Conservation (phyloP, 53 echinoderm and acorn worm genomes). For the Hippasteria phrygiana region DNA sequence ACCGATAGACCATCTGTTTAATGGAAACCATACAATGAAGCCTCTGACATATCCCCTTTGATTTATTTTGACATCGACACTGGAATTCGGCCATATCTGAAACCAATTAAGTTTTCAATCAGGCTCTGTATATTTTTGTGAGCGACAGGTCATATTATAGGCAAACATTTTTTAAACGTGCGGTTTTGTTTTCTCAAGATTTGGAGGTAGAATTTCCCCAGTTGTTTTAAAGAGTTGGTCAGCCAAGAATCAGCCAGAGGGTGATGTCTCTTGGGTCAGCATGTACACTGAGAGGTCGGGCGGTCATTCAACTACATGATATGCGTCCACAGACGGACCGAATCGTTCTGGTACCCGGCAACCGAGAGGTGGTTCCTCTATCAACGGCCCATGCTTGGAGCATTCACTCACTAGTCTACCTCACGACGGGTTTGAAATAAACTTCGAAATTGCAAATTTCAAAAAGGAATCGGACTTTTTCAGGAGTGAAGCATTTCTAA, state of each 20-base stretch:
- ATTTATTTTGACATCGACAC: constrained; percentile 29
- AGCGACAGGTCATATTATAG: constrained; percentile 14
- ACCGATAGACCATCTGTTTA: not conserved
- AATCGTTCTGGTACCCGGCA: constrained; percentile 15
- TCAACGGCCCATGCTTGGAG: no score
- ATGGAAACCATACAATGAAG: not conserved
- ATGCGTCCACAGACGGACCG: no score
- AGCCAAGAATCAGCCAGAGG: not conserved
- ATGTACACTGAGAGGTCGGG: not conserved
- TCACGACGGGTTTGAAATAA: no score
- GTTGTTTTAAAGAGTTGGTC: constrained; percentile 40
- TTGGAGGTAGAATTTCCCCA: not conserved
- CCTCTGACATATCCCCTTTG: not conserved
- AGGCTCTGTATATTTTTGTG: constrained; percentile 42
- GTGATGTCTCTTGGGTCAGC: not conserved
- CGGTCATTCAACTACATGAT: constrained; percentile 63
- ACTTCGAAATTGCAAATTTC: no score
- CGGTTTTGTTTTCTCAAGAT: constrained; percentile 35
- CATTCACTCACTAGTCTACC: no score
- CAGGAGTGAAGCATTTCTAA: no score
- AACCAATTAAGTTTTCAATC: constrained; percentile 54
- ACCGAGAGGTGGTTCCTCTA: constrained; percentile 2
- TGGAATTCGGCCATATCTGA: constrained; percentile 33
- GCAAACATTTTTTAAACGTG: constrained; percentile 22
- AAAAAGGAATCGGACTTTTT: no score